phyloP scores from a whole-genome alignment of 1,140 invertebrate genomes.

The Drosophila miranda region DNA sequence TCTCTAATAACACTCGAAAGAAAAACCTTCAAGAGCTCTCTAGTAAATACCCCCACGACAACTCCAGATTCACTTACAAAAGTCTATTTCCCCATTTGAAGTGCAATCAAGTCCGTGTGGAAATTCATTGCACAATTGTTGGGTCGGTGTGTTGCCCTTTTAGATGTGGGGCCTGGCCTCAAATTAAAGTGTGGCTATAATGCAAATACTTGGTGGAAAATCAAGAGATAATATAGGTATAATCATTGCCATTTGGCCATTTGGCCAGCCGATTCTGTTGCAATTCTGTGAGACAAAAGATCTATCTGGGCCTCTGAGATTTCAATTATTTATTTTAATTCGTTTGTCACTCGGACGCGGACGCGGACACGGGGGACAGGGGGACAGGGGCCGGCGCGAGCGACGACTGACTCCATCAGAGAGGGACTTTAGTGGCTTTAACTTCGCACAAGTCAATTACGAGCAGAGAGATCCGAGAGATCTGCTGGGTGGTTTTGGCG shows the following conservation, averaged over 20 bases:
- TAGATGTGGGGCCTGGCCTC: constrained; percentile 2
- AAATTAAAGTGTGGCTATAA: constrained; percentile 35
- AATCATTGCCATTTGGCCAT: constrained; percentile 44
- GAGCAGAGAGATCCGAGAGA: constrained; percentile 12
- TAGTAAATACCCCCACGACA: neutral
- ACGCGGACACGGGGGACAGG: too few species aligned
- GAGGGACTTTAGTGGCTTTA: constrained; percentile 21
- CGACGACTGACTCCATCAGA: too few species aligned
- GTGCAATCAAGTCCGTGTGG: constrained; percentile 20
- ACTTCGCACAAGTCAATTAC: constrained; percentile 45
- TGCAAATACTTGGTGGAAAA: constrained; percentile 40
- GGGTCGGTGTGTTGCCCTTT: constrained; percentile 27
- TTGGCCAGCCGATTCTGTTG: constrained; percentile 29
- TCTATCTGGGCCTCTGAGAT: constrained; percentile 29
- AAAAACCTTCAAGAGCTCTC: too few species aligned
- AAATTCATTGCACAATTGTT: constrained; percentile 32
- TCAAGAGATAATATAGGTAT: constrained; percentile 31
- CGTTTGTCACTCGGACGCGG: constrained; percentile 42
- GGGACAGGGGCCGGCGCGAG: constrained; percentile 9
- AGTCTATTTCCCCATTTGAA: constrained; percentile 18
- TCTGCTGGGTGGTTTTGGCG: constrained; percentile 31
- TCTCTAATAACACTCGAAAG: too few species aligned
- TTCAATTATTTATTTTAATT: constrained; percentile 71
- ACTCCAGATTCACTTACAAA: neutral
- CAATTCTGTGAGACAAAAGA: constrained; percentile 25